phyloP scores from a whole-genome alignment of 2,113 vertebrate species.

The Apus apus region DNA sequence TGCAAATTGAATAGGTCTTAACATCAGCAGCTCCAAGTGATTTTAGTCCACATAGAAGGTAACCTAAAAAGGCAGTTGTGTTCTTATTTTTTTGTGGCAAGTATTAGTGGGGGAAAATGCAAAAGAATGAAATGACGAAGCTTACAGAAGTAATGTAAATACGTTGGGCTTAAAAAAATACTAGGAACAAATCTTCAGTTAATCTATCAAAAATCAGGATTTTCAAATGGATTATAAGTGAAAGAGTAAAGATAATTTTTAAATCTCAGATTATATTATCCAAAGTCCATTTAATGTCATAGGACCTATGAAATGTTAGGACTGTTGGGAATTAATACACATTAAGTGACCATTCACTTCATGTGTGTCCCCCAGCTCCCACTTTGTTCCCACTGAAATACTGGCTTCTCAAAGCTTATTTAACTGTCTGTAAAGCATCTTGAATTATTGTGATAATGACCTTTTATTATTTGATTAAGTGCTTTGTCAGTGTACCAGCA shows the following conservation, averaged over 20 bases:
- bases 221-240: background rate
- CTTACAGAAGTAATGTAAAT: background rate
- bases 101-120: background rate
- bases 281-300: background rate
- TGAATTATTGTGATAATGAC: background rate
- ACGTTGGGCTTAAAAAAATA: background rate
- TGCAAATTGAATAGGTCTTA: background rate
- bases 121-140: background rate
- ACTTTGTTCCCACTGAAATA: background rate
- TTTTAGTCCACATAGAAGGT: background rate
- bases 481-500: background rate
- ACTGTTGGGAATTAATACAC: background rate
- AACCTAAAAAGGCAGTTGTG: background rate
- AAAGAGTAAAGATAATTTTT: background rate
- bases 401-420: background rate
- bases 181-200: background rate
- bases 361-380: background rate
- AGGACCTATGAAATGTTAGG: background rate
- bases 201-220: background rate
- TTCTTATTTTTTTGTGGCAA: background rate
- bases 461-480: background rate
- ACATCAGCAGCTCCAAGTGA: background rate
- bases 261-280: background rate
- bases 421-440: background rate
- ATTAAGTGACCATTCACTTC: background rate